These are phyloP conservation scores for Drosophila histrio DNA, from an alignment of 2,888 invertebrate genomes.

Conservation along the genomic window DNA sequence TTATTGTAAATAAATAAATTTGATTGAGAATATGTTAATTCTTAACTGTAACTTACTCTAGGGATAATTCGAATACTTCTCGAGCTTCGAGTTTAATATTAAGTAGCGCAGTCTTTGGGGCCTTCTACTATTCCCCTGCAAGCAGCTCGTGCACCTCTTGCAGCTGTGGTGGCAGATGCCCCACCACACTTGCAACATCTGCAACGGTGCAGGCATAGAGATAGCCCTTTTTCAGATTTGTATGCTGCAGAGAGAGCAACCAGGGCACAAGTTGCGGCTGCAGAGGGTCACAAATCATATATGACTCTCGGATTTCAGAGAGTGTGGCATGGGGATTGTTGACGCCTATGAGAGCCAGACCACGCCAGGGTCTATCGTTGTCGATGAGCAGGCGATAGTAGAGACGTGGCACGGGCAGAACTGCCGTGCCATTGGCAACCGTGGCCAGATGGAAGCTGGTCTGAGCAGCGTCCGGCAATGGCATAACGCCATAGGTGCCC, in stretches of 20 bases:
- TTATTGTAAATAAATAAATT: not conserved
- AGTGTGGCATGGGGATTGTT: slow-evolving; percentile 82
- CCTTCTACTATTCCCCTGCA: not conserved
- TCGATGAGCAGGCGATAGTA: slow-evolving; percentile 86
- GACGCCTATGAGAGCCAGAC: slow-evolving; percentile 85
- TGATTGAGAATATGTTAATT: not conserved
- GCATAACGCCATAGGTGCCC: slow-evolving; percentile 86
- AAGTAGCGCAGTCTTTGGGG: not conserved
- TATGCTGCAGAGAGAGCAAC: slow-evolving; percentile 67
- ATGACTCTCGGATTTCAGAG: slow-evolving; percentile 62
- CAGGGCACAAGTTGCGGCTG: slow-evolving; percentile 57
- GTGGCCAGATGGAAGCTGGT: slow-evolving; percentile 82
- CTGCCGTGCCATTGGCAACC: slow-evolving; percentile 75
- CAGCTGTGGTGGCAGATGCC: slow-evolving; percentile 63
- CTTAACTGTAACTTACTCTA: not conserved
- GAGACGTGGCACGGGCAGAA: slow-evolving; percentile 85
- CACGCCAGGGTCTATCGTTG: slow-evolving; percentile 73
- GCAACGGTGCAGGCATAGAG: slow-evolving; percentile 76
- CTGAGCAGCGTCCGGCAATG: slow-evolving; percentile 75
- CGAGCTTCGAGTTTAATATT: not conserved
- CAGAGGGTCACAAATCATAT: slow-evolving; percentile 75
- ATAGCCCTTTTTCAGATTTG: slow-evolving; percentile 70
- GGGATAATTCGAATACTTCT: not conserved
- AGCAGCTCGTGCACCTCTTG: slow-evolving; percentile 59
- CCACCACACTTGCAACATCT: slow-evolving; percentile 67